A percentile compares a stretch with the other conserved stretches of the same genome.
These are phyloP conservation scores for Hepsetus odoe DNA, from an alignment of 2,113 vertebrate species.

Conservation along the genomic window DNA sequence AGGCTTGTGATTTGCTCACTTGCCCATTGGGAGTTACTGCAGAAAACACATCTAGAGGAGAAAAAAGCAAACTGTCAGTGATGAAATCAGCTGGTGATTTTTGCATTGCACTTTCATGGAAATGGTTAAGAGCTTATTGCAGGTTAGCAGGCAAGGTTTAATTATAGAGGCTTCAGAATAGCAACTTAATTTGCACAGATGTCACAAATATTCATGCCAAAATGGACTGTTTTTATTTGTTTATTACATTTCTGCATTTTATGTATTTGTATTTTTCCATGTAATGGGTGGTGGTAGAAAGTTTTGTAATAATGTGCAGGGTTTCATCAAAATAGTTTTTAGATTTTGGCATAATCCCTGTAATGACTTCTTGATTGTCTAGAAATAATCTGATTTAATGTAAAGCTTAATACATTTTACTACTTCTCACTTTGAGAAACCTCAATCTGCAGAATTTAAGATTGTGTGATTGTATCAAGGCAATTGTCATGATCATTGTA, in stretches of 20 bases:
- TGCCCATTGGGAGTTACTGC: slow-evolving; percentile 52
- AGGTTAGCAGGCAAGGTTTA: not conserved
- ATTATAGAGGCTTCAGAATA: not conserved
- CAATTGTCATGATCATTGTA: too few species aligned
- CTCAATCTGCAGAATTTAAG: too few species aligned
- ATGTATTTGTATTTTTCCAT: not conserved
- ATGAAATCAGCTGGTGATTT: not conserved
- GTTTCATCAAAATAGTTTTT: too few species aligned
- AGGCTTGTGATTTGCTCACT: slow-evolving; percentile 67
- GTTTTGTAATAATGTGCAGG: too few species aligned
- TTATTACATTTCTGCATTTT: not conserved
- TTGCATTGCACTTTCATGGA: not conserved
- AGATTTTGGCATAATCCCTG: too few species aligned
- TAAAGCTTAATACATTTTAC: too few species aligned
- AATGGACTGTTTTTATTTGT: not conserved
- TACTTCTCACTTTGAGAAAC: too few species aligned
- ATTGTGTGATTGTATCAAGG: too few species aligned
- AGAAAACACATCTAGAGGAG: slow-evolving; percentile 54
- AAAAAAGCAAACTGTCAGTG: not conserved
- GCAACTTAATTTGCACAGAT: not conserved
- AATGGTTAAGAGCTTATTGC: not conserved
- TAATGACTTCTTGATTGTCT: too few species aligned
- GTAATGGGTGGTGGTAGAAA: too few species aligned
- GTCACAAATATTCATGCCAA: not conserved
- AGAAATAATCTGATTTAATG: too few species aligned